Evolutionary conservation across 2,113 vertebrate genomes (phyloP).

Genomic region (Corythornis cristatus): DNA sequence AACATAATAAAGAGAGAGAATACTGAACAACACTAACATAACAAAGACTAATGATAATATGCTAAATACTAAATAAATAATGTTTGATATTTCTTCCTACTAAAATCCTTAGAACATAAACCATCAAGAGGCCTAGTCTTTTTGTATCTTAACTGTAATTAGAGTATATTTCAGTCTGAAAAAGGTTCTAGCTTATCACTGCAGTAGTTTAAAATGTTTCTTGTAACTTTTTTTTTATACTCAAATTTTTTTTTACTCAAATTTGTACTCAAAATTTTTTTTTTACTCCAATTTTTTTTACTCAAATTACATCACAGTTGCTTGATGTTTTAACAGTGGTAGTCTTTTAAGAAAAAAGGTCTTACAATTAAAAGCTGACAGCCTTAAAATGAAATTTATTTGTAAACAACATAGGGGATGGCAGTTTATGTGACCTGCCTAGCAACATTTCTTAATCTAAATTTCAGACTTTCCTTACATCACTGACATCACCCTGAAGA

Average conservation of each 20-base stretch:
- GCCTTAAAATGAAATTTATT: neutral
- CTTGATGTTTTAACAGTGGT: neutral
- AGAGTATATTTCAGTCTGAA: neutral
- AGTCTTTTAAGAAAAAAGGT: neutral
- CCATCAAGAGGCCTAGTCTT: fast-evolving
- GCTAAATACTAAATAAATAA: neutral
- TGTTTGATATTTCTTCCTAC: neutral
- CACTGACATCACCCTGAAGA: neutral
- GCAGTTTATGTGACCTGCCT: neutral
- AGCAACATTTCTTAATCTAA: neutral
- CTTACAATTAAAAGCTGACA: neutral
- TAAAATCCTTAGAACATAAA: neutral
- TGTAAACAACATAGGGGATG: neutral
- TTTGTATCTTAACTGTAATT: neutral
- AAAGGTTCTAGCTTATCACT: neutral
- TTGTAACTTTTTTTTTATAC: neutral
- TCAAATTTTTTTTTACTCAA: neutral
- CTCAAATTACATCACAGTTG: neutral
- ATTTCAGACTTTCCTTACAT: neutral
- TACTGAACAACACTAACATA: neutral
- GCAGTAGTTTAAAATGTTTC: neutral
- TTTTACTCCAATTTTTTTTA: neutral
- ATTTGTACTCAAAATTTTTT: neutral
- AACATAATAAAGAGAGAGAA: neutral
- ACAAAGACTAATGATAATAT: neutral